phyloP scores from a whole-genome alignment of 1,140 invertebrate species.

The Diprion similis region DNA sequence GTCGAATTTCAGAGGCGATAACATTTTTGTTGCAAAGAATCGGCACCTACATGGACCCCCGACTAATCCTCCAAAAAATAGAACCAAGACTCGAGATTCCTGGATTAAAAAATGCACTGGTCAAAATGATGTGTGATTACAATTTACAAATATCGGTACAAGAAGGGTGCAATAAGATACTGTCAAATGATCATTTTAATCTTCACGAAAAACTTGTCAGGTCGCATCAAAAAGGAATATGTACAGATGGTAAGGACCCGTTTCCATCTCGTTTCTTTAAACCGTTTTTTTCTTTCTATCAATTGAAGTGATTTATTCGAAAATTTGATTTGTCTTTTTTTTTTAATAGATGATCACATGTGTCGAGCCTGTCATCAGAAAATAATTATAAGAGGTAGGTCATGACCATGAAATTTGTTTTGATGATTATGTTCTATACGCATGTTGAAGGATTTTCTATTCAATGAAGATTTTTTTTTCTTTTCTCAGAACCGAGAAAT shows the following conservation, averaged over 20 bases:
- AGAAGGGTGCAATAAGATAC: slow-evolving; percentile 87
- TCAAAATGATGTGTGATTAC: slow-evolving; percentile 96
- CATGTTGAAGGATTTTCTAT: no score
- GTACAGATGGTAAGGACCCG: slow-evolving; percentile 64
- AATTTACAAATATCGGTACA: slow-evolving; percentile 91
- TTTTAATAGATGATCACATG: slow-evolving; percentile 67
- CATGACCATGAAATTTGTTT: slow-evolving; percentile 15
- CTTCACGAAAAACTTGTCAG: slow-evolving; percentile 82
- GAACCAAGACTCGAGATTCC: slow-evolving; percentile 84
- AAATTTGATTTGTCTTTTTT: slow-evolving; percentile 17
- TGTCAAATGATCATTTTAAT: slow-evolving; percentile 88
- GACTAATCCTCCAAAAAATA: slow-evolving; percentile 85
- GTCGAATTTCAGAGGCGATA: slow-evolving; percentile 70
- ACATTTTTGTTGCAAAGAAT: slow-evolving; percentile 81
- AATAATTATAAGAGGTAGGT: slow-evolving; percentile 72
- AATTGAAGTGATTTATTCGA: background rate
- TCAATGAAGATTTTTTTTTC: slow-evolving; percentile 20
- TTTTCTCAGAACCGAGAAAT: slow-evolving; percentile 70
- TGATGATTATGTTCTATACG: slow-evolving; percentile 21
- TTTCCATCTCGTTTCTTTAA: slow-evolving; percentile 10
- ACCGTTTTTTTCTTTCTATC: slow-evolving; percentile 15
- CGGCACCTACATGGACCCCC: slow-evolving; percentile 91
- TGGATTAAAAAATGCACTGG: slow-evolving; percentile 87
- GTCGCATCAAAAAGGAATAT: slow-evolving; percentile 79
- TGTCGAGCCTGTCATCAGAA: slow-evolving; percentile 79